phyloP scores from a whole-genome alignment of 64 coral and sea anemone species.

The Astreopora myriophthalma region DNA sequence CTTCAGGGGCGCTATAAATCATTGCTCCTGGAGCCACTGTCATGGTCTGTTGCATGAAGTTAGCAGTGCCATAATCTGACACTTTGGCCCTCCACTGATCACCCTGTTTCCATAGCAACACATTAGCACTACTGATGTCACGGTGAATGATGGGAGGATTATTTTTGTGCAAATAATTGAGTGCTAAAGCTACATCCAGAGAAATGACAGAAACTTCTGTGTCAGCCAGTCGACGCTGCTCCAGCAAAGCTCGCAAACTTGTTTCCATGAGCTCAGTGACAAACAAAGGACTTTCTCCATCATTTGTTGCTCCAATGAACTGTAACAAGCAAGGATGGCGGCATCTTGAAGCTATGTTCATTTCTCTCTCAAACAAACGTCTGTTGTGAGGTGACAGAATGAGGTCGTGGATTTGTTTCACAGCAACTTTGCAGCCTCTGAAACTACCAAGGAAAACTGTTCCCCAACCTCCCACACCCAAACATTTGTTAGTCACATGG shows the following conservation, averaged over 20 bases:
- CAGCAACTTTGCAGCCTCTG: not conserved
- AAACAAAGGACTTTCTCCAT: not conserved
- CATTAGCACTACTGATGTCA: slow-evolving; percentile 50
- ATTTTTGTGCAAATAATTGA: slow-evolving; percentile 35
- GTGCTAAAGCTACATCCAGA: slow-evolving; percentile 2
- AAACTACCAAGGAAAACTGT: not conserved
- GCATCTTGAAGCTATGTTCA: not conserved
- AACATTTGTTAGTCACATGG: slow-evolving; percentile 7
- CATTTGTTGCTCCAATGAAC: not conserved
- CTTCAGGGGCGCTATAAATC: slow-evolving; percentile 35
- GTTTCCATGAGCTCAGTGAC: not conserved
- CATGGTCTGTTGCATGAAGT: not conserved
- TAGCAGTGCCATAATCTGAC: slow-evolving; percentile 43
- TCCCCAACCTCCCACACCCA: not conserved
- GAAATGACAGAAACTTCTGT: not conserved
- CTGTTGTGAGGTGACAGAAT: not conserved
- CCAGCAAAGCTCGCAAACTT: not conserved
- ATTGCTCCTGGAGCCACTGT: not conserved
- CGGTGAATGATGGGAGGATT: slow-evolving; percentile 37
- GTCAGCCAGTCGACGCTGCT: not conserved
- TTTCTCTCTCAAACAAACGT: not conserved
- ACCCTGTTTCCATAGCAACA: slow-evolving; percentile 38
- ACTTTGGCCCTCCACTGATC: slow-evolving; percentile 13
- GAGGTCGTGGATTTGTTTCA: not conserved
- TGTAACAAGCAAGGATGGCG: not conserved